These are phyloP conservation scores for Damaliscus lunatus DNA, from an alignment of 2,113 vertebrate genomes.

Conservation along the genomic window DNA sequence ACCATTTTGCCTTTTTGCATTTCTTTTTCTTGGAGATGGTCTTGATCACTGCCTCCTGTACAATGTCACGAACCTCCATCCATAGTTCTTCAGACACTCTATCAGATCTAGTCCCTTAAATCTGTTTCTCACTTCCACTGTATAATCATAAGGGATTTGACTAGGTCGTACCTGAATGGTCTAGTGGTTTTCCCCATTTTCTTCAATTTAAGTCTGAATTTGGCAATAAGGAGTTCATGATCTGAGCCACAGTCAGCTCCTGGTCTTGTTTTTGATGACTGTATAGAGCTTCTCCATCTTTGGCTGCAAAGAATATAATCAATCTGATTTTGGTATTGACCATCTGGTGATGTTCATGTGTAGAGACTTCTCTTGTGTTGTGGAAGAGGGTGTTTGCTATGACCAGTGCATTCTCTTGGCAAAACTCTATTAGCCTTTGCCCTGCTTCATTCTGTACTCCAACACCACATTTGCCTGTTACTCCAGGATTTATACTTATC, in stretches of 20 bases:
- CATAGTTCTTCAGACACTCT: neutral
- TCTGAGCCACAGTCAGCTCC: neutral
- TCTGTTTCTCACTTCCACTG: neutral
- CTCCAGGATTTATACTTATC: neutral
- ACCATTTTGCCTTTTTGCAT: neutral
- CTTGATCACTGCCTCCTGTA: neutral
- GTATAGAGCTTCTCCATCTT: neutral
- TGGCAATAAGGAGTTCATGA: neutral
- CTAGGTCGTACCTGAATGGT: neutral
- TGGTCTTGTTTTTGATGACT: neutral
- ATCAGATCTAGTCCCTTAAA: neutral
- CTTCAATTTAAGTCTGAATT: neutral
- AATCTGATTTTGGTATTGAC: neutral
- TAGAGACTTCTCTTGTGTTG: neutral
- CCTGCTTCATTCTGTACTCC: neutral
- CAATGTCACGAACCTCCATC: accelerated
- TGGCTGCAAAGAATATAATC: neutral
- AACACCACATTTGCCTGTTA: neutral
- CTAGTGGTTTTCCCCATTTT: neutral
- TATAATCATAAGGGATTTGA: neutral
- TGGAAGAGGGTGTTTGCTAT: neutral
- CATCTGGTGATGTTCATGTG: neutral
- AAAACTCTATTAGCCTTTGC: neutral
- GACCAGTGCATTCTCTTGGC: neutral
- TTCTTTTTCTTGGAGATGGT: neutral